These are phyloP conservation scores for Hystrix brachyura DNA, from an alignment of 2,113 vertebrate species.

Conservation along the genomic window DNA sequence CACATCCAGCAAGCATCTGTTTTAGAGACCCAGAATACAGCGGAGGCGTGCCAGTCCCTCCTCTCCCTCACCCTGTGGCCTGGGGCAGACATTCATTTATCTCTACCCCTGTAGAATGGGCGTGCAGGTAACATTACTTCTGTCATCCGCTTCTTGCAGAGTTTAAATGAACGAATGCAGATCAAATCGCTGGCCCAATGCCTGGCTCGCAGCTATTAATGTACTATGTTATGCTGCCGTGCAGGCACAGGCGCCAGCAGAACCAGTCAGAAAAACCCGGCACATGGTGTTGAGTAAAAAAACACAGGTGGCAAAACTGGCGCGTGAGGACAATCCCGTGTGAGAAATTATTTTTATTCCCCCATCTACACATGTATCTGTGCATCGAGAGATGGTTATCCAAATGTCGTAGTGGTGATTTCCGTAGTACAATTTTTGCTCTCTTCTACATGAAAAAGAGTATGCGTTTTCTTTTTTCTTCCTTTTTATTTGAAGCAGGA, in stretches of 20 bases:
- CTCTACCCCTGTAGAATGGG: constrained; percentile 1
- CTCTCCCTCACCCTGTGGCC: background rate
- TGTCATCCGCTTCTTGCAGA: background rate
- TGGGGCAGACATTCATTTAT: background rate
- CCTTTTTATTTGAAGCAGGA: background rate
- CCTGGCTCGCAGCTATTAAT: background rate
- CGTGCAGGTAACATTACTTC: background rate
- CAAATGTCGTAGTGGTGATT: constrained; percentile 38
- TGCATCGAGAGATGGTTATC: background rate
- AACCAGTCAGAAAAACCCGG: constrained; percentile 55
- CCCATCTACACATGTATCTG: constrained; percentile 33
- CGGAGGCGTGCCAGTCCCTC: background rate
- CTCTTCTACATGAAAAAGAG: constrained; percentile 59
- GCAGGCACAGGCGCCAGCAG: background rate
- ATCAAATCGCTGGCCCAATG: background rate
- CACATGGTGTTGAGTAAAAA: constrained; percentile 50
- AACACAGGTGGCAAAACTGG: constrained; percentile 60
- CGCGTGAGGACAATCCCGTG: background rate
- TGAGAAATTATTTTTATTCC: constrained; percentile 73
- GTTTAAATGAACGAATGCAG: constrained; percentile 9
- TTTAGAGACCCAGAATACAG: background rate
- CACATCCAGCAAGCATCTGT: background rate
- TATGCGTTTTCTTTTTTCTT: background rate
- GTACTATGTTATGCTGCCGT: background rate
- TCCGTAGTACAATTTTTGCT: constrained; percentile 56